phyloP scores from a whole-genome alignment of 2,113 vertebrate genomes.

The Okapia johnstoni region DNA sequence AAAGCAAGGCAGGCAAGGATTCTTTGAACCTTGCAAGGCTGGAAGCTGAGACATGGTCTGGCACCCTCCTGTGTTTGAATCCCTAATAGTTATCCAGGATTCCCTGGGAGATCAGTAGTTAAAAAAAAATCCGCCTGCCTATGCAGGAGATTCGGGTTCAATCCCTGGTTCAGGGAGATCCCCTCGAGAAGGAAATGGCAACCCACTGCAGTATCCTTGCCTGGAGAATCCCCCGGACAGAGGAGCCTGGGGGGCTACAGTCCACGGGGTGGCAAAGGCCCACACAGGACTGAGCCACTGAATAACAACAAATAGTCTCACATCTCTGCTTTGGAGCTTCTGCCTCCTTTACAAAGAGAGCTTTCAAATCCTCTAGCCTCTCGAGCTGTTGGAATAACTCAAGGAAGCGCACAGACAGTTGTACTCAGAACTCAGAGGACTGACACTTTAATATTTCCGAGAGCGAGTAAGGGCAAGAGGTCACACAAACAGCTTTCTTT shows the following conservation, averaged over 20 bases:
- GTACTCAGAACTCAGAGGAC: not conserved
- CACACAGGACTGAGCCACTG: rapidly evolving
- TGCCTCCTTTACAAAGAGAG: not conserved
- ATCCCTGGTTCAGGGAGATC: not conserved
- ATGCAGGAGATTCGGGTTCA: not conserved
- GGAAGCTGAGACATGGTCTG: not conserved
- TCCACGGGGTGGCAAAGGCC: rapidly evolving
- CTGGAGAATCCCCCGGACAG: not conserved
- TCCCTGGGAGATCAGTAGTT: not conserved
- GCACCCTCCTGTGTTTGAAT: too few species aligned
- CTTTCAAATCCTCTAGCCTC: not conserved
- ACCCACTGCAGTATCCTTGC: not conserved
- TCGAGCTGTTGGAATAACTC: not conserved
- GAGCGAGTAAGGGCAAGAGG: too few species aligned
- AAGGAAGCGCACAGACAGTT: not conserved
- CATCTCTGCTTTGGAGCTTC: not conserved
- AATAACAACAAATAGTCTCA: not conserved
- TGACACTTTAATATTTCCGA: not conserved
- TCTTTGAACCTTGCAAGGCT: rapidly evolving
- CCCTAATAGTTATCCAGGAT: not conserved
- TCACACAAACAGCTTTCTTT: not conserved
- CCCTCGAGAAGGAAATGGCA: not conserved
- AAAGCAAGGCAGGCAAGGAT: not conserved
- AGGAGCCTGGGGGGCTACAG: not conserved
- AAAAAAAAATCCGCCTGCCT: not conserved